A percentile compares a stretch with the other conserved stretches of the same genome.
phyloP scores from a whole-genome alignment of 2,888 invertebrate genomes.

The Kryphioiulus occultus region DNA sequence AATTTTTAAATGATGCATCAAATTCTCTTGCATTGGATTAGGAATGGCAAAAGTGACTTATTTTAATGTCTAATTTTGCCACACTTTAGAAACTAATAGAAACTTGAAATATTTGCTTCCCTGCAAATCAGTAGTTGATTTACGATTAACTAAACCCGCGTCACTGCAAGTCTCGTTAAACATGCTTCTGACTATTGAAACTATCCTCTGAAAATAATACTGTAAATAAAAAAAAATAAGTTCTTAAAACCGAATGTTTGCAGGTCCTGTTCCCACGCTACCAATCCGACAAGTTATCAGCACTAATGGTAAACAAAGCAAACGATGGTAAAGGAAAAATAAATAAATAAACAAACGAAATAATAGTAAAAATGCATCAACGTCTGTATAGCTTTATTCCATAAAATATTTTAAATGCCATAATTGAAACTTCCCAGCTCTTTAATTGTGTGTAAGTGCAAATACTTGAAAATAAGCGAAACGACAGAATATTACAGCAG shows the following conservation, averaged over 20 bases:
- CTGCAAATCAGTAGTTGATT: no score
- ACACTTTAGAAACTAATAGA: no score
- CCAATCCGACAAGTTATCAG: neutral
- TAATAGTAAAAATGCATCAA: slow-evolving; percentile 39
- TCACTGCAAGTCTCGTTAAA: neutral
- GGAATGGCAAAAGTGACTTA: no score
- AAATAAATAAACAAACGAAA: slow-evolving; percentile 42
- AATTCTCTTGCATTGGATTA: no score
- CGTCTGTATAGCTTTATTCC: slow-evolving; percentile 49
- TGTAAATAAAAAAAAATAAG: neutral
- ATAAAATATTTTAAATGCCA: slow-evolving; percentile 50
- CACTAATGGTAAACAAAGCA: neutral
- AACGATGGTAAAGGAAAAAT: neutral
- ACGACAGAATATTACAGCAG: slow-evolving; percentile 42
- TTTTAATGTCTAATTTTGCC: no score
- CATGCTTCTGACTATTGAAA: neutral
- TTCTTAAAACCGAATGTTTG: neutral
- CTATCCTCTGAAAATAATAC: neutral
- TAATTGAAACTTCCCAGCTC: slow-evolving; percentile 46
- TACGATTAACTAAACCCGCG: no score
- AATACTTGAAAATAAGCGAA: slow-evolving; percentile 32
- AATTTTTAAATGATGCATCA: no score
- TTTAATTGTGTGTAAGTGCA: slow-evolving; percentile 45
- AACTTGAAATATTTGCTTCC: no score
- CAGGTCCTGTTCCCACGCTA: neutral